Conservation (phyloP, 2,797 vertebrate species). For the Schizopygopsis malacanthus region DNA sequence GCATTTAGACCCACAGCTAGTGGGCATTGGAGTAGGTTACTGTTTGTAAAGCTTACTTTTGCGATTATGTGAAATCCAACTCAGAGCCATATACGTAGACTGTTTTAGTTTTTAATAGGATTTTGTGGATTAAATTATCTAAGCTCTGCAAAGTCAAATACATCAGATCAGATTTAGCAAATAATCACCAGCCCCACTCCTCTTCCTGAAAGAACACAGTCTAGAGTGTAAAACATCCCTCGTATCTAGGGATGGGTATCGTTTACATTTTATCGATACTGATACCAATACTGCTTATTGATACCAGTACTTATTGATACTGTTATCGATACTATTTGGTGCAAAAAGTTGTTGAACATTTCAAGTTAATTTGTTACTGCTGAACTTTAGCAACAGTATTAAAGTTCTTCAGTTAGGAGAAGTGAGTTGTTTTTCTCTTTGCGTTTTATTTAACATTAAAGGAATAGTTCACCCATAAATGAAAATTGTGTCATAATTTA, state of each 20-base stretch:
- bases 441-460: too few species aligned
- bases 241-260: background rate
- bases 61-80: conserved; percentile 9
- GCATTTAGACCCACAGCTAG: background rate
- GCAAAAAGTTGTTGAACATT: too few species aligned
- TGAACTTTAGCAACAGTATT: too few species aligned
- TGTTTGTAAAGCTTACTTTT: conserved; percentile 23
- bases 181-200: conserved; percentile 10
- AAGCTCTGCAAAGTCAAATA: conserved; percentile 41
- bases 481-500: too few species aligned
- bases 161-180: conserved; percentile 42
- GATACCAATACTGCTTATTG: too few species aligned
- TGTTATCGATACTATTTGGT: too few species aligned
- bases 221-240: background rate
- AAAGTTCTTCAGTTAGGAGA: too few species aligned
- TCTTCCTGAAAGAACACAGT: conserved; percentile 10
- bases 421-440: too few species aligned
- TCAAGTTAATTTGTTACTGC: too few species aligned
- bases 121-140: conserved; percentile 42
- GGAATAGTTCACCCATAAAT: too few species aligned
- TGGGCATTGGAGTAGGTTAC: background rate
- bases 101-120: conserved; percentile 47
- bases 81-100: conserved; percentile 1
- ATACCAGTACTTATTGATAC: too few species aligned
- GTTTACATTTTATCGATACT: too few species aligned